Base-by-base conservation (phyloP, 37 sponge, comb jelly and placozoan species). In the Petrosia ficiformis region DNA sequence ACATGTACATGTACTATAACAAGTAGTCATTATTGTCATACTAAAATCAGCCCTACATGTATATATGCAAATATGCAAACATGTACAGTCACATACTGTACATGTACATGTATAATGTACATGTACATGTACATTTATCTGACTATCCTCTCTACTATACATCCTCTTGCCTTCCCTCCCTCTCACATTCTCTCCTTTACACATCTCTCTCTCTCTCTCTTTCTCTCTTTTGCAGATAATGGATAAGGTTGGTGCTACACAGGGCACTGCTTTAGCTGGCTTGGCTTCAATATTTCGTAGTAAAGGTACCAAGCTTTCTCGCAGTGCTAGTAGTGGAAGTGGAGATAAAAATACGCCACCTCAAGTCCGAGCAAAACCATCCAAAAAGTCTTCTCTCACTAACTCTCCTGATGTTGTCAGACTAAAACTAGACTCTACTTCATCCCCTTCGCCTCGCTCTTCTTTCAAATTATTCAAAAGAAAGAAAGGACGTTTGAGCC, bases 201-300 rank as follows among this genome's bases (percentile, higher is more conserved):
- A n/a, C n/a, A n/a, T n/a, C n/a, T n/a, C n/a, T n/a, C n/a, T n/a
- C n/a, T n/a, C n/a, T n/a, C n/a, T n/a, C n/a, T n/a, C n/a, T n/a
- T n/a, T n/a, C n/a, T n/a, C n/a, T n/a, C 14, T 48, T 61, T 24
- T 24, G 34, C 42, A 86, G 86, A 78, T 79, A 32, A 37, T 86
- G 41, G 69, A 68, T 0, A 79, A 61, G 39, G 44, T 41, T 78
- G 80, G 86, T 39, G 54, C 79, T 34, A 33, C 71, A 11, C 77
- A 68, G 44, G 58, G 57, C 1, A 73, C 57, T 31, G 85, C 90
- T 19, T 48, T 89, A 4, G 77, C 90, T 57, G 90, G 84, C 39
- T 52, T 89, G 73, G 85, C 84, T 33, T 67, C 58, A 31, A 39
- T 84, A 1, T 70, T 89, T 31, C 75, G 72, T 6, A 78, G 78